These are phyloP conservation scores for Oreochromis aureus DNA, from an alignment of 2,113 vertebrate species.

Conservation along the genomic window DNA sequence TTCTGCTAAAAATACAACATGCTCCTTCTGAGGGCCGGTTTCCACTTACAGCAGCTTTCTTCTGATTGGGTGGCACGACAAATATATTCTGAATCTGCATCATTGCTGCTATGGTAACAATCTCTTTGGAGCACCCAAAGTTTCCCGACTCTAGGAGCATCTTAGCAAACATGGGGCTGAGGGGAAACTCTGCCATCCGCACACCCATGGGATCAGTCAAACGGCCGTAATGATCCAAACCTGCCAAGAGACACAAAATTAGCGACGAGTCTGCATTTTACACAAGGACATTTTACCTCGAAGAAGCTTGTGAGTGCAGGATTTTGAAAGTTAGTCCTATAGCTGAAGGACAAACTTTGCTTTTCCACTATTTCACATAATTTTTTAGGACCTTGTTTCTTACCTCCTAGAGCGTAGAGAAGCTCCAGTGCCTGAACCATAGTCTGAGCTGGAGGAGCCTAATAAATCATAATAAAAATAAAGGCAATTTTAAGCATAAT, in stretches of 20 bases:
- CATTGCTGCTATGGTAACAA: slow-evolving; percentile 95
- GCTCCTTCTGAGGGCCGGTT: neutral
- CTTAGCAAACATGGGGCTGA: slow-evolving; percentile 98
- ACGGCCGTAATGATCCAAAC: slow-evolving; percentile 91
- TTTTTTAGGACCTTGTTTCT: slow-evolving; percentile 24
- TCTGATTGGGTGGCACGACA: slow-evolving; percentile 86
- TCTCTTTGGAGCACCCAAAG: slow-evolving; percentile 96
- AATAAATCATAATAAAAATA: neutral
- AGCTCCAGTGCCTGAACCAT: slow-evolving; percentile 97
- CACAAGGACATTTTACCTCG: neutral
- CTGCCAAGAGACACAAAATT: slow-evolving; percentile 58
- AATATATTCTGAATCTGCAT: slow-evolving; percentile 99
- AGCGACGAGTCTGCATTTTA: neutral
- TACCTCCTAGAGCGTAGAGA: slow-evolving; percentile 95
- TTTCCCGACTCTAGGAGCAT: slow-evolving; percentile 98
- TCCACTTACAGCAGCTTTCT: slow-evolving; percentile 84
- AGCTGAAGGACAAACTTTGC: neutral
- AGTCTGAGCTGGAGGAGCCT: slow-evolving; percentile 97
- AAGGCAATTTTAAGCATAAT: neutral
- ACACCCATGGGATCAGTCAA: slow-evolving; percentile 91
- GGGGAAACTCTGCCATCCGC: slow-evolving; percentile 95
- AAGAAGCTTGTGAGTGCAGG: neutral
- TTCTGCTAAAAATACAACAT: neutral
- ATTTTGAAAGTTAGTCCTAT: neutral
- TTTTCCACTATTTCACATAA: neutral